Evolutionary conservation across 2,797 vertebrate species (phyloP), one percentile per base, ranked within the genome.

Genomic region (Pseudochaenichthys georgianus): DNA sequence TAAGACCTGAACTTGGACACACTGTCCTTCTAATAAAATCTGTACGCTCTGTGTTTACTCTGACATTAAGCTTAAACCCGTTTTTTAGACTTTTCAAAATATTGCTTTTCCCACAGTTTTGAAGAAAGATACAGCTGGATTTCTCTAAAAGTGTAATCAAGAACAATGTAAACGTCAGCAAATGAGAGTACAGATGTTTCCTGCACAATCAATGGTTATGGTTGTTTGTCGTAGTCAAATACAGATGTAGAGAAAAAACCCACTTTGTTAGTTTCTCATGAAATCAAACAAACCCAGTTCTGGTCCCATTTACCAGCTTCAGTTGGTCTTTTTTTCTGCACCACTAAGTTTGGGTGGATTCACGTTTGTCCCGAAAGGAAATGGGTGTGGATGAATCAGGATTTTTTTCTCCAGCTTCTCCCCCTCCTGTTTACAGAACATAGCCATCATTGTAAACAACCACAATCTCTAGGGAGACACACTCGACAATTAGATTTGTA

Each of bases 341-440:
- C 34, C 3, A n/a, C 53, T 52, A 43, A 28, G 9, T 48, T 54
- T 17, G 65, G 64, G 69, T 77, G 82, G 67, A 84, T 75, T 70
- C 1, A 8, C n/a, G 68, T 77, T 83, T 67, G 55, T 61, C 69
- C 55, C 63, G 47, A 4, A 51, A 84, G 89, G 87, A 88, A 86
- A 81, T 89, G 87, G 73, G 69, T 81, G 72, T 78, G 80, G 82
- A 64, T 21, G 21, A 21, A 55, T 86, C 62, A 50, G 43, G 61
- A 81, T 72, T 83, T 75, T 75, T 78, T 54, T 57, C 21, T 1
- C 41, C 75, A 83, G 72, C 55, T 67, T 73, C 70, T 81, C 28
- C 77, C 72, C 66, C 73, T 85, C 80, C 77, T 90, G 90, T 93
- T 93, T 92, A 92, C 73, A 79, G 17, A 71, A 60, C 2, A 68